Evolutionary conservation across 2,113 vertebrate genomes (phyloP).

Genomic region (Ageneiosus marmoratus): DNA sequence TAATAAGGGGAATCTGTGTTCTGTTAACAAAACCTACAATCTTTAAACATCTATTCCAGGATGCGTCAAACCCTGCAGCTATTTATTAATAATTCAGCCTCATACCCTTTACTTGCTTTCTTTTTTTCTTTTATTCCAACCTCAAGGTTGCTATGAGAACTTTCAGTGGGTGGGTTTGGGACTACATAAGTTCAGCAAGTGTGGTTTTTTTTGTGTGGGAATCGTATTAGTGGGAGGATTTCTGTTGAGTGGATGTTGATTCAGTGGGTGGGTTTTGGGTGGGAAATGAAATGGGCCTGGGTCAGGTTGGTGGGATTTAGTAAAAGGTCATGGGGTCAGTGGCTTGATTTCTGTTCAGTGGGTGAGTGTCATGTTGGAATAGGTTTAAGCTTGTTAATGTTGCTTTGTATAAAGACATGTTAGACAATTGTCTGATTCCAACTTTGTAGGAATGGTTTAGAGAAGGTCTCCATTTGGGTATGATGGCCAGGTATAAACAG

Average conservation of each 20-base stretch:
- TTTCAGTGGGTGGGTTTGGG: neutral
- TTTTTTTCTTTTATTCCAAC: too few species aligned
- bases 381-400: neutral
- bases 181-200: neutral
- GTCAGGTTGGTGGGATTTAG: neutral
- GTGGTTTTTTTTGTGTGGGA: neutral
- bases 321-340: neutral
- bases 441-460: neutral
- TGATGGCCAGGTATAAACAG: neutral
- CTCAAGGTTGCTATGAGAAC: neutral
- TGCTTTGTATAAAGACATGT: too few species aligned
- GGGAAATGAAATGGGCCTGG: neutral
- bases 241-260: neutral
- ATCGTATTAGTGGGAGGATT: neutral
- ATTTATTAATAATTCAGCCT: slow-evolving; percentile 12
- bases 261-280: neutral
- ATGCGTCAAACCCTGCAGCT: neutral
- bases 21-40: neutral
- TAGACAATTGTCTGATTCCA: neutral
- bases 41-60: neutral
- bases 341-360: neutral
- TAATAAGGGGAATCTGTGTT: neutral
- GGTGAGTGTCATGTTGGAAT: neutral
- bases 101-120: neutral
- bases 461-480: neutral